phyloP scores from a whole-genome alignment of 1,140 invertebrate genomes.

The Philotrypesis tridentata region DNA sequence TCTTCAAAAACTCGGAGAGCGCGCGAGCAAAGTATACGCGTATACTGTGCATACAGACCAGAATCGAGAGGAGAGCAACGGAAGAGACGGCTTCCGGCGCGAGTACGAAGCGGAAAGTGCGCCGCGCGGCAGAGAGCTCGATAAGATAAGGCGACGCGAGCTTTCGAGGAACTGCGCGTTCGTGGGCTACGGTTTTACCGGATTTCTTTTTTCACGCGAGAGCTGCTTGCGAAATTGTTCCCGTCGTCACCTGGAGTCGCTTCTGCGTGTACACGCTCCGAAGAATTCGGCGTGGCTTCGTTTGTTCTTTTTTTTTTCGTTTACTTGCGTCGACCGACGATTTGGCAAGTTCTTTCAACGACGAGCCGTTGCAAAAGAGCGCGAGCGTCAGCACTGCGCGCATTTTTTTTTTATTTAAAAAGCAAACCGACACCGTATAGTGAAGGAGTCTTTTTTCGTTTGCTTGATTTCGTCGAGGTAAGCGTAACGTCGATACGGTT shows the following conservation, averaged over 20 bases:
- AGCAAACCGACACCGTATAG: constrained; percentile 18
- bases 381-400: constrained; percentile 39
- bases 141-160: constrained; percentile 52
- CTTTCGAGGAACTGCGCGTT: constrained; percentile 1
- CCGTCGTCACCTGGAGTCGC: constrained; percentile 56
- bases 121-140: constrained; percentile 44
- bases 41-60: neutral
- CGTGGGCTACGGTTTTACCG: neutral
- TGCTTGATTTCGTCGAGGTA: constrained; percentile 28
- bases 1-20: neutral
- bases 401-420: constrained; percentile 21
- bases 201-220: constrained; percentile 58
- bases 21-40: too few relatives aligned
- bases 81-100: constrained; percentile 40
- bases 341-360: constrained; percentile 51
- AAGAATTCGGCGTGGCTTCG: neutral
- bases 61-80: constrained; percentile 6
- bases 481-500: constrained; percentile 22
- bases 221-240: constrained; percentile 49
- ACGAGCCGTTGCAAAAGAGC: constrained; percentile 13
- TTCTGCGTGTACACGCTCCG: neutral
- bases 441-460: constrained; percentile 11
- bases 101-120: constrained; percentile 45
- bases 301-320: neutral
- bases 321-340: constrained; percentile 14